Evolutionary conservation across 2,113 vertebrate genomes (phyloP).

Genomic region (Ophthalmolycus amberensis): DNA sequence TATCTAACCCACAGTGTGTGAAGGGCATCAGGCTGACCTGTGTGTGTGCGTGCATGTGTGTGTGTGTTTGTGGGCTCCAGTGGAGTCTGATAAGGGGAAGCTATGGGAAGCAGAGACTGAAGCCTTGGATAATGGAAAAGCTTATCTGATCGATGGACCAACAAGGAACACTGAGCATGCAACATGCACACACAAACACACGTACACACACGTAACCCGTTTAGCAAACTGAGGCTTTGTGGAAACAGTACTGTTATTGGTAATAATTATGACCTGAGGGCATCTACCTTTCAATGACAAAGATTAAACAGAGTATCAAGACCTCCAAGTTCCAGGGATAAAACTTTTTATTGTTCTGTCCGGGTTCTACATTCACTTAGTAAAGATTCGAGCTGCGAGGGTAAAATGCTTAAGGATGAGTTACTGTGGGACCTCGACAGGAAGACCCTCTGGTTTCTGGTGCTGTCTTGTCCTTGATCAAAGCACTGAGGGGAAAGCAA

Average conservation of each 20-base stretch:
- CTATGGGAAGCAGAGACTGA: conserved; percentile 82
- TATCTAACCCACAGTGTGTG: conserved; percentile 80
- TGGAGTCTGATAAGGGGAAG: conserved; percentile 80
- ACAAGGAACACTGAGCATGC: conserved; percentile 77
- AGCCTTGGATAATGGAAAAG: conserved; percentile 84
- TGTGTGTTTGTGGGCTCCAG: conserved; percentile 61
- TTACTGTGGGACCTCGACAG: conserved; percentile 64
- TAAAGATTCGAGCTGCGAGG: conserved; percentile 43
- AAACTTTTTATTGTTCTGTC: conserved; percentile 71
- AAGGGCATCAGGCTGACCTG: conserved; percentile 82
- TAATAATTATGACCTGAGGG: conserved; percentile 75
- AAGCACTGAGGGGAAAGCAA: conserved; percentile 75
- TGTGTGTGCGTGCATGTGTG: conserved; percentile 22
- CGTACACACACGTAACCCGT: conserved; percentile 51
- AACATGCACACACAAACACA: conserved; percentile 60
- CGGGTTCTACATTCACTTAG: conserved; percentile 53
- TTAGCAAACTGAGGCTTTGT: conserved; percentile 70
- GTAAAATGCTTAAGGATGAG: conserved; percentile 55
- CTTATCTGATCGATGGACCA: conserved; percentile 84
- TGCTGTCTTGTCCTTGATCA: conserved; percentile 79
- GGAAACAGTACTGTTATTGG: conserved; percentile 72
- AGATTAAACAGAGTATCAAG: conserved; percentile 67
- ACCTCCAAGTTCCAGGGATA: conserved; percentile 51
- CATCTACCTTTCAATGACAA: conserved; percentile 76
- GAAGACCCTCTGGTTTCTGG: conserved; percentile 68